Percentiles rank a stretch among this genome's conserved stretches.
These are phyloP conservation scores for Characodon lateralis DNA, from an alignment of 2,797 vertebrate genomes.

Conservation along the genomic window DNA sequence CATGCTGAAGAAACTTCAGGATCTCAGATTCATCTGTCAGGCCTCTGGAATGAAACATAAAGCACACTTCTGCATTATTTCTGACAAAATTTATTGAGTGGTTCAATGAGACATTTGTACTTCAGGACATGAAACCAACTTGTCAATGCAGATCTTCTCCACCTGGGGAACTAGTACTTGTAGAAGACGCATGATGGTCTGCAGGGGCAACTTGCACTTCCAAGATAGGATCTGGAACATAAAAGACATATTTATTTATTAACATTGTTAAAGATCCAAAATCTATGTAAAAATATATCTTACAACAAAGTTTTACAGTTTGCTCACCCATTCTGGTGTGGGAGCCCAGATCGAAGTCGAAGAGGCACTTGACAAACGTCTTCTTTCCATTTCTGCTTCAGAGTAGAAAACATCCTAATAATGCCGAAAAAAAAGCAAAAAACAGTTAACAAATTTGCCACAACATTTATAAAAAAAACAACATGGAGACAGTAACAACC, in stretches of 20 bases:
- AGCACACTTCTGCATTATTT: not conserved
- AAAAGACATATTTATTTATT: not conserved
- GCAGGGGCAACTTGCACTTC: conserved; percentile 95
- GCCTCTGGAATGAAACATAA: conserved; percentile 80
- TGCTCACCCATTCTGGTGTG: conserved; percentile 92
- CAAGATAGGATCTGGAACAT: conserved; percentile 88
- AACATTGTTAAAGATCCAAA: not conserved
- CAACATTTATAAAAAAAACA: conserved; percentile 1
- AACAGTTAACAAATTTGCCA: conserved; percentile 1
- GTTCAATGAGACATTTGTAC: not conserved
- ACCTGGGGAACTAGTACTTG: conserved; percentile 98
- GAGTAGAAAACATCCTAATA: conserved; percentile 87
- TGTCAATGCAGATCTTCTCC: conserved; percentile 99
- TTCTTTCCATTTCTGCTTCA: conserved; percentile 84
- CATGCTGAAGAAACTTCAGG: conserved; percentile 95
- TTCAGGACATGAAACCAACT: conserved; percentile 76
- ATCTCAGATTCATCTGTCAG: conserved; percentile 98
- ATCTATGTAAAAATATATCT: not conserved
- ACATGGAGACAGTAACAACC: not conserved
- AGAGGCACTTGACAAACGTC: conserved; percentile 85
- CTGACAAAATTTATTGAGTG: not conserved
- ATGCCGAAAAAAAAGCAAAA: not conserved
- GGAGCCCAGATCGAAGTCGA: conserved; percentile 87
- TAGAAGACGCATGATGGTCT: conserved; percentile 97
- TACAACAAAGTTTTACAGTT: not conserved